Evolutionary conservation across 2,888 invertebrate species (phyloP).

Genomic region (Eremobia ochroleuca): DNA sequence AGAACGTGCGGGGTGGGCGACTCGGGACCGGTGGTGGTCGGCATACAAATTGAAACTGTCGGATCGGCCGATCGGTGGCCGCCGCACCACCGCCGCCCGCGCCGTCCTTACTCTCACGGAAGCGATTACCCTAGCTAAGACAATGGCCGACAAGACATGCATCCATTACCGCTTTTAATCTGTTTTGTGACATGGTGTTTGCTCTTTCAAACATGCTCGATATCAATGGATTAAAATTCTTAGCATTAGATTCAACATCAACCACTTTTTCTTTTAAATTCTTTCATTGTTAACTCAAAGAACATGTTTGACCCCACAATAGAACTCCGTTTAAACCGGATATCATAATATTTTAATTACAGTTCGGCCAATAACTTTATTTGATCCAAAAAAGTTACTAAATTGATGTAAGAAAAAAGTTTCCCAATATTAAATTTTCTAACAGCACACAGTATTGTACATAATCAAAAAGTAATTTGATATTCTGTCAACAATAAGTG

Average conservation of each 20-base stretch:
- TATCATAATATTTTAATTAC: background rate
- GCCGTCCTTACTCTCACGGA: conserved; percentile 86
- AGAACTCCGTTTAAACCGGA: background rate
- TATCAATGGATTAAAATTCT: conserved; percentile 72
- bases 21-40: conserved; percentile 70
- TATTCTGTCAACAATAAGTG: conserved; percentile 87
- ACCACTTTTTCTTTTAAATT: conserved; percentile 20
- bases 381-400: background rate
- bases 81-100: conserved; percentile 64
- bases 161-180: conserved; percentile 88
- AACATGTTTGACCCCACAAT: background rate
- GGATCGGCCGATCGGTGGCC: conserved; percentile 79
- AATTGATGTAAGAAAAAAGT: background rate
- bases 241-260: conserved; percentile 3
- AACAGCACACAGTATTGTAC: conserved; percentile 66
- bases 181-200: conserved; percentile 76
- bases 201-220: conserved; percentile 79
- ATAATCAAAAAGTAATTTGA: conserved; percentile 85
- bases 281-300: background rate
- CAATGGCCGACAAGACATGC: conserved; percentile 89
- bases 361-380: background rate
- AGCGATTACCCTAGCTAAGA: conserved; percentile 87
- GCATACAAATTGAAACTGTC: conserved; percentile 87
- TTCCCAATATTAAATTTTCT: background rate
- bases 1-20: conserved; percentile 86